phyloP scores from a whole-genome alignment of 1,140 invertebrate species.

The Brachionus rubens region DNA sequence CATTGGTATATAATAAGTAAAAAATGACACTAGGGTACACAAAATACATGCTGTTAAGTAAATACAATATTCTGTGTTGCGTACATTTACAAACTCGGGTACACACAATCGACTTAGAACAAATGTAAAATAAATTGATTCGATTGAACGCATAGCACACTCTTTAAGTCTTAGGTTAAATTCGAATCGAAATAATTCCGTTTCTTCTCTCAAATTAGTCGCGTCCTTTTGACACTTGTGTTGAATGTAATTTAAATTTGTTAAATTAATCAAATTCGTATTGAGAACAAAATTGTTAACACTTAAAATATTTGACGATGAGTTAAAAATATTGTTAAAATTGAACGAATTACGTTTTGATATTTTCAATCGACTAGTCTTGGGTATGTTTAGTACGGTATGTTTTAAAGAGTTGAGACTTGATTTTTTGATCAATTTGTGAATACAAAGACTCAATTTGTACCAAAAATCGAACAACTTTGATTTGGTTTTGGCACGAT shows the following conservation, averaged over 20 bases:
- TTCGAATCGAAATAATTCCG: not conserved
- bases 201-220: constrained; percentile 1
- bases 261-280: constrained; percentile 25
- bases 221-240: constrained; percentile 17
- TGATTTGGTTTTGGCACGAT: no score
- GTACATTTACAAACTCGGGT: not conserved
- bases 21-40: not conserved
- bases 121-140: constrained; percentile 28
- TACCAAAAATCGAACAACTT: no score
- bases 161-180: constrained; percentile 23
- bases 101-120: not conserved
- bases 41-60: not conserved
- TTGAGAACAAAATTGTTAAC: not conserved
- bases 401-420: not conserved
- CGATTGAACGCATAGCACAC: not conserved
- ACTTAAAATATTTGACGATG: not conserved
- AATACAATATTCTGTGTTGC: not conserved
- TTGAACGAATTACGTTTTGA: not conserved
- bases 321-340: not conserved
- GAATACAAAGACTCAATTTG: no score
- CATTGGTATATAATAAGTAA: constrained; percentile 27
- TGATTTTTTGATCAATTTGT: no score
- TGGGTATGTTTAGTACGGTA: not conserved
- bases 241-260: constrained; percentile 21
- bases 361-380: not conserved